Base-by-base conservation (phyloP, 2,113 vertebrate genomes). In the Andinoacara biseriatus region DNA sequence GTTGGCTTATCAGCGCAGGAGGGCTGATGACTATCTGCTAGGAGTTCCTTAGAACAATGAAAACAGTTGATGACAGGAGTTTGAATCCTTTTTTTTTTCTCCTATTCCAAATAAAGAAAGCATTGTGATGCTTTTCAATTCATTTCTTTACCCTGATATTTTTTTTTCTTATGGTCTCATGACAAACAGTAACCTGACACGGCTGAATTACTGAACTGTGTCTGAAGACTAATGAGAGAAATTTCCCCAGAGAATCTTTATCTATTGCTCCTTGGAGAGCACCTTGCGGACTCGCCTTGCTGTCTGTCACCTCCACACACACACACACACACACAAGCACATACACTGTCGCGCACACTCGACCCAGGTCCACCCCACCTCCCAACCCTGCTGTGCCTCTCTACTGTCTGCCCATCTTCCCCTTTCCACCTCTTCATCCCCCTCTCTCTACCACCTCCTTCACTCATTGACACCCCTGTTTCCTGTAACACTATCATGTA, bases 221-320 rank as follows among this genome's bases (percentile, higher is more conserved):
- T 97, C 97, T 97, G 95, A 97, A 95, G 97, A 97, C 97, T 98
- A 99, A 99, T 98, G 97, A 98, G 96, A 97, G 97, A 96, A 96
- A 95, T 96, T 96, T 97, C 97, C 96, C 97, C 92, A 75, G 96
- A 95, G 97, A 97, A 97, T 97, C 96, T 99, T 93, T 98, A 98
- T 97, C 97, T 97, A 96, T 95, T 95, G 96, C 96, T 96, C 94
- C 95, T 97, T 92, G 83, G 95, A 98, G 96, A 97, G 96, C 96
- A 98, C 97, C 97, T 96, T 95, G 79, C 97, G 97, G 97, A 97
- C 96, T 95, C 91, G 86, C 96, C 97, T 94, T 8, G 81, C 95
- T 93, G 97, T 97, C 97, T 98, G 96, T 98, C 97, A 99, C 96
- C 96, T 97, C 96, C 94, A 92, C 58, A 61, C 61, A 31, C 78